A percentile compares a stretch with the other conserved stretches of the same genome.
Conservation (phyloP, 2,797 vertebrate species). For the Oreortyx pictus region DNA sequence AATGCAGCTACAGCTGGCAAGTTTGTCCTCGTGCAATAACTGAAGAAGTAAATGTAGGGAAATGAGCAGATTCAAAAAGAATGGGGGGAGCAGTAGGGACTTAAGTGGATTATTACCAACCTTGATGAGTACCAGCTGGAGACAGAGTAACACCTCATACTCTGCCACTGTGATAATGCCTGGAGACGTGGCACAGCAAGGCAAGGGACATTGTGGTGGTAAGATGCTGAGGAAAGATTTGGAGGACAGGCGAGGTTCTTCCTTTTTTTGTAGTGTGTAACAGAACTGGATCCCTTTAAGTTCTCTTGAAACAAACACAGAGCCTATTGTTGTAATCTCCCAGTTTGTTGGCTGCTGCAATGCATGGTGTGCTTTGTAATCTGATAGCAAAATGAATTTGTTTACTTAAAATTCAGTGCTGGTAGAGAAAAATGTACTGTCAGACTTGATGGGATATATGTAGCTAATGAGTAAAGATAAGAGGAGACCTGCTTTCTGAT, state of each 20-base stretch:
- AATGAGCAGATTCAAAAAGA: background rate
- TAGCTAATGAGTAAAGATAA: background rate
- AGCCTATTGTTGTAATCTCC: conserved; percentile 77
- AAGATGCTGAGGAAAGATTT: background rate
- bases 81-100: background rate
- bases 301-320: conserved; percentile 77
- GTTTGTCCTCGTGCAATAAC: background rate
- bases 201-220: background rate
- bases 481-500: background rate
- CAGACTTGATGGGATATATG: background rate
- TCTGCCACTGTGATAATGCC: background rate
- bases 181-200: background rate
- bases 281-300: conserved; percentile 68
- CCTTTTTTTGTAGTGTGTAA: background rate
- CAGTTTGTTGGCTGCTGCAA: conserved; percentile 81
- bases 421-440: background rate
- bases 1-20: background rate
- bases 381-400: background rate
- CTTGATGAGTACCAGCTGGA: background rate
- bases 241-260: background rate
- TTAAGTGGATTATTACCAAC: background rate
- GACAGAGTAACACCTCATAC: background rate
- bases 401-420: background rate
- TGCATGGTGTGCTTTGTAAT: conserved; percentile 76
- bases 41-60: background rate